These are phyloP conservation scores for Octonoba sinensis DNA, from an alignment of 2,888 invertebrate species.

Conservation along the genomic window DNA sequence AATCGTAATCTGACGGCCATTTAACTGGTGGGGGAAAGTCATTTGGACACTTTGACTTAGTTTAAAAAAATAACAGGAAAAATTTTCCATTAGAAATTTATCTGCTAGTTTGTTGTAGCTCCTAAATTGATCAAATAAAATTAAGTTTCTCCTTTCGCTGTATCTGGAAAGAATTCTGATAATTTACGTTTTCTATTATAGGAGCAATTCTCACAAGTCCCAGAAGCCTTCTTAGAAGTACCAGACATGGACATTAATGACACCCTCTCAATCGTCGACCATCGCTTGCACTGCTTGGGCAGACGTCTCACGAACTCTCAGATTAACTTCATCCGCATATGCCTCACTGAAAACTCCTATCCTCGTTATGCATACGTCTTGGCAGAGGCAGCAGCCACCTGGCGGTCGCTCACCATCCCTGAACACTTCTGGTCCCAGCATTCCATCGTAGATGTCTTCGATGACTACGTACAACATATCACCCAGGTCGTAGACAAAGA, in stretches of 20 bases:
- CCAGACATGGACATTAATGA: constrained; percentile 44
- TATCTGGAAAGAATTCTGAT: too few species aligned
- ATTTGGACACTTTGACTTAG: too few species aligned
- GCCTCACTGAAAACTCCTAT: constrained; percentile 37
- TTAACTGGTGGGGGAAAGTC: too few species aligned
- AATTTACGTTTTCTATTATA: constrained; percentile 29
- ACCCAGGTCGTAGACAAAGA: neutral
- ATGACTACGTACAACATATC: constrained; percentile 22
- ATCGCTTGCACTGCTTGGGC: neutral
- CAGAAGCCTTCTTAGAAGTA: constrained; percentile 33
- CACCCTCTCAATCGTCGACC: constrained; percentile 30
- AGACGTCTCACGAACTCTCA: constrained; percentile 46
- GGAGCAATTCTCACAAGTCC: constrained; percentile 32
- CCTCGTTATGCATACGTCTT: constrained; percentile 47
- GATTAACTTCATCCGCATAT: constrained; percentile 32
- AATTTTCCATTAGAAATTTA: too few species aligned
- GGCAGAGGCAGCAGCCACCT: constrained; percentile 25
- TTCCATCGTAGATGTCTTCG: constrained; percentile 30
- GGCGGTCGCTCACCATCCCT: constrained; percentile 27
- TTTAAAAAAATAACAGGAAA: too few species aligned
- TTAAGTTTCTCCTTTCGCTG: too few species aligned
- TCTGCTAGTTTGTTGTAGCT: too few species aligned
- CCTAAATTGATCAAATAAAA: too few species aligned
- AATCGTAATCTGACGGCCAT: too few species aligned
- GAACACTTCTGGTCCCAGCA: constrained; percentile 44